phyloP scores from a whole-genome alignment of 2,888 invertebrate genomes.

The Philereme vetulata region DNA sequence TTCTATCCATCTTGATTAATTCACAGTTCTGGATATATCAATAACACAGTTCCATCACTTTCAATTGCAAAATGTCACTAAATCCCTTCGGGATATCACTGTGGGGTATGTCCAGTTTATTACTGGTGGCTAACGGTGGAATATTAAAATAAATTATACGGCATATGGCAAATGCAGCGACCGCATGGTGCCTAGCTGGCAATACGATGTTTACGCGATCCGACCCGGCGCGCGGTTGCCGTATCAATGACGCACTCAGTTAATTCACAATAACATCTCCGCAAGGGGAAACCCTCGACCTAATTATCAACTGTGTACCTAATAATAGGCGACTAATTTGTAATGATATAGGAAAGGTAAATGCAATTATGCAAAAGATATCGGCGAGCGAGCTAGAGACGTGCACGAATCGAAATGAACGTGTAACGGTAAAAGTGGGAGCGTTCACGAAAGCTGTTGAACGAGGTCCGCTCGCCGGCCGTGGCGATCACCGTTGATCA shows the following conservation, averaged over 20 bases:
- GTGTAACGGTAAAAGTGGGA: constrained; percentile 81
- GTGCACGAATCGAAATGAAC: constrained; percentile 77
- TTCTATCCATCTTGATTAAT: constrained; percentile 73
- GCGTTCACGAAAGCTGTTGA: constrained; percentile 77
- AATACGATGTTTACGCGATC: constrained; percentile 68
- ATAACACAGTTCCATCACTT: constrained; percentile 60
- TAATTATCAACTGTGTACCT: constrained; percentile 35
- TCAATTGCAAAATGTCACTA: constrained; percentile 40
- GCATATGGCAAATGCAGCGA: constrained; percentile 72
- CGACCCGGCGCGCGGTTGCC: constrained; percentile 46
- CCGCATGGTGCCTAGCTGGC: constrained; percentile 83
- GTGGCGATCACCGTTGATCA: constrained; percentile 52
- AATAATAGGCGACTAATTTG: constrained; percentile 57
- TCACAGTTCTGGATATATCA: constrained; percentile 51
- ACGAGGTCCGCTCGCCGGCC: constrained; percentile 65
- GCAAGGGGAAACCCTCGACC: constrained; percentile 56
- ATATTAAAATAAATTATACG: constrained; percentile 46
- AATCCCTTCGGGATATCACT: constrained; percentile 50
- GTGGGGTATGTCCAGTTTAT: constrained; percentile 35
- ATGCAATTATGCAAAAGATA: constrained; percentile 37
- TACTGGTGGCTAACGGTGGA: constrained; percentile 40
- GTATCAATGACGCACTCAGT: constrained; percentile 43
- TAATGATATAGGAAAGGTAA: constrained; percentile 45
- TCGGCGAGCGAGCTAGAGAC: constrained; percentile 66
- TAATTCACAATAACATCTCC: constrained; percentile 48